Conservation (phyloP, 1,140 invertebrate species). For the Drosophila ogumai region DNA sequence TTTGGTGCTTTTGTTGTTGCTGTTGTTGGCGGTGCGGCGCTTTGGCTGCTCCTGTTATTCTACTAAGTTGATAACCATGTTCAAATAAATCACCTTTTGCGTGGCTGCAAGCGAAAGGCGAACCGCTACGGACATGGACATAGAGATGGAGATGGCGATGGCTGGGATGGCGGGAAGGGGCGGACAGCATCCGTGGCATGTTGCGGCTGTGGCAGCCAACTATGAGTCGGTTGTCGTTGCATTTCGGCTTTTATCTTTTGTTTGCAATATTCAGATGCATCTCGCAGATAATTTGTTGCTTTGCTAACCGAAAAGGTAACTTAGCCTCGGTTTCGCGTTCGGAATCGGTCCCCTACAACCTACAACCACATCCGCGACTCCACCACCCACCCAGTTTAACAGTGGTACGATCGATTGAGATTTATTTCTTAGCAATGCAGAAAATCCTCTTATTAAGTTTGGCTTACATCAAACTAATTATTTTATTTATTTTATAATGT, state of each 20-base stretch:
- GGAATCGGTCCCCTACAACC: constrained; percentile 39
- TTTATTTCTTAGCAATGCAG: background rate
- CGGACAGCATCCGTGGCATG: constrained; percentile 51
- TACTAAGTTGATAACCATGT: constrained; percentile 85
- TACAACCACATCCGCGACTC: constrained; percentile 27
- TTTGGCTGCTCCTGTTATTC: constrained; percentile 82
- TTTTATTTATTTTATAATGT: no score
- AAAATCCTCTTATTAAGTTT: background rate
- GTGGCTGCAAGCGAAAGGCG: constrained; percentile 83
- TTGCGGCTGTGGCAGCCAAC: constrained; percentile 56
- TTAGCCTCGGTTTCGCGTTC: constrained; percentile 50
- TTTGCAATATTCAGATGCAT: constrained; percentile 84
- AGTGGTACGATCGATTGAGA: constrained; percentile 2
- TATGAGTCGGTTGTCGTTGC: constrained; percentile 76
- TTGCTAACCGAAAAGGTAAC: constrained; percentile 62
- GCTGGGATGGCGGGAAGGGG: background rate
- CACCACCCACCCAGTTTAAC: constrained; percentile 46
- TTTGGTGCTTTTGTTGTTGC: constrained; percentile 28
- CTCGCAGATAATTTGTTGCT: constrained; percentile 78
- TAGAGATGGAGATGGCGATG: constrained; percentile 45
- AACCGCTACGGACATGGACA: constrained; percentile 49
- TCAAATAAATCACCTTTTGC: constrained; percentile 85
- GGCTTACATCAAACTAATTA: background rate
- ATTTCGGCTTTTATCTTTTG: constrained; percentile 81
- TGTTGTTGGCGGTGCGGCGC: constrained; percentile 63